Evolutionary conservation across 1,140 invertebrate species (phyloP).

Genomic region (Bombus difficillimus): DNA sequence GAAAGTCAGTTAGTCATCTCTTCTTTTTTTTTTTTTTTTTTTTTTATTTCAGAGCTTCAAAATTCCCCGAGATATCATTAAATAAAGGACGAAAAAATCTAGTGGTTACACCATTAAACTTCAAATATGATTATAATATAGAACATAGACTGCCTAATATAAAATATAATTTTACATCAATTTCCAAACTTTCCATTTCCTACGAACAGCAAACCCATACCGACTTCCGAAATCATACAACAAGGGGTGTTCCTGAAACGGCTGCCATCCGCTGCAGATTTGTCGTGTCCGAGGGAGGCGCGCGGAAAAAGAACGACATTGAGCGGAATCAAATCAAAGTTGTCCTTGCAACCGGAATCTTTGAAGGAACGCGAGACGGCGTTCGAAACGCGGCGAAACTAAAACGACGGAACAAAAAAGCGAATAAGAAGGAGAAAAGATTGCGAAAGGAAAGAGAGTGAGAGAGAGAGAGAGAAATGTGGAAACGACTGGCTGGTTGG

Average conservation of each 20-base stretch:
- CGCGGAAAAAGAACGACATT: conserved; percentile 55
- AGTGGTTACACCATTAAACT: not conserved
- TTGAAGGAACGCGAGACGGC: conserved; percentile 46
- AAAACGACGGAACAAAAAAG: conserved; percentile 53
- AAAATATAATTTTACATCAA: not conserved
- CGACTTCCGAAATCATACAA: conserved; percentile 26
- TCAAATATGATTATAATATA: not conserved
- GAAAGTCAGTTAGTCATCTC: not conserved
- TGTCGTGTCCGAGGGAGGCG: conserved; percentile 28
- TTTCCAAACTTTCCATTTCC: not conserved
- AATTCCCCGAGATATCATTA: no score
- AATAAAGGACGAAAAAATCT: no score
- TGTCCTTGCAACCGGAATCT: conserved; percentile 72
- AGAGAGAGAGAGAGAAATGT: conserved; percentile 27
- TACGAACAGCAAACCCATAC: conserved; percentile 38
- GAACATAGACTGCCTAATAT: not conserved
- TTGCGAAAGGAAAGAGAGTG: not conserved
- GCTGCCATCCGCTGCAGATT: conserved; percentile 11
- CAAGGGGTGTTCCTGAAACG: conserved; percentile 20
- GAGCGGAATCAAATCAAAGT: conserved; percentile 79
- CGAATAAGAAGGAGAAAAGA: conserved; percentile 60
- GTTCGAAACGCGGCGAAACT: not conserved
- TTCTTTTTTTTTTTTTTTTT: no score
- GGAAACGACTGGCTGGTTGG: conserved; percentile 65
- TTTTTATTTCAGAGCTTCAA: no score